Percentiles rank a stretch among this genome's conserved stretches.
Conservation (phyloP, 2,797 vertebrate genomes). For the Sebastiscus albofasciatus region DNA sequence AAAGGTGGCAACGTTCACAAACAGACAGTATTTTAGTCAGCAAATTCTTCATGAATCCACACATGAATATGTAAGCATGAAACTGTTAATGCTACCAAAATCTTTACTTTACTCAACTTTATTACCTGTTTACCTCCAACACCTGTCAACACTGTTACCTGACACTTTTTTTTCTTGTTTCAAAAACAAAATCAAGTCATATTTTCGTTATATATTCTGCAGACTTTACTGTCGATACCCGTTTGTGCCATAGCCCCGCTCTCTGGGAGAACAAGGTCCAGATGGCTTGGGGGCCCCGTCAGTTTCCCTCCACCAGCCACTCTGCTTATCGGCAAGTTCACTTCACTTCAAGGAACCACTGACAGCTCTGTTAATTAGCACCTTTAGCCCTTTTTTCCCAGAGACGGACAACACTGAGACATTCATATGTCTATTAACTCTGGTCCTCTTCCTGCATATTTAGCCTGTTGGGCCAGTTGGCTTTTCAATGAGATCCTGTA, state of each 20-base stretch:
- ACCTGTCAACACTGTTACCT: constrained; percentile 1
- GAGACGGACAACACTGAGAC: constrained; percentile 43
- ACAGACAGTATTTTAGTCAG: neutral
- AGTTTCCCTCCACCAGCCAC: constrained; percentile 67
- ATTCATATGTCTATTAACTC: constrained; percentile 30
- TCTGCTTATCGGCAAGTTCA: constrained; percentile 81
- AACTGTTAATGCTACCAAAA: neutral
- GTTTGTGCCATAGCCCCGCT: constrained; percentile 35
- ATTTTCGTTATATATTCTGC: neutral
- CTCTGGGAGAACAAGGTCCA: constrained; percentile 78
- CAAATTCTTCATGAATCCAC: neutral
- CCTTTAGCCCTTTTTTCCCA: constrained; percentile 67
- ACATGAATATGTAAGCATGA: neutral
- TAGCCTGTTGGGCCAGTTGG: neutral
- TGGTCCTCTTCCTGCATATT: constrained; percentile 12
- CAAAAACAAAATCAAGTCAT: neutral
- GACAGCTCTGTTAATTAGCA: constrained; percentile 85
- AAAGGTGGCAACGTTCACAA: neutral
- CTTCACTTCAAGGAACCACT: constrained; percentile 83
- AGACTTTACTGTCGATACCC: constrained; percentile 8
- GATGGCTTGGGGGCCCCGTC: constrained; percentile 70
- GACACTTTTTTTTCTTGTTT: neutral
- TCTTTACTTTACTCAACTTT: neutral
- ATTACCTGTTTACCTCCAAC: constrained; percentile 11
- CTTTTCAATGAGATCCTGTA: constrained; percentile 2